Conservation (phyloP, 2,888 invertebrate species). For the Pristionchus maxplancki region DNA sequence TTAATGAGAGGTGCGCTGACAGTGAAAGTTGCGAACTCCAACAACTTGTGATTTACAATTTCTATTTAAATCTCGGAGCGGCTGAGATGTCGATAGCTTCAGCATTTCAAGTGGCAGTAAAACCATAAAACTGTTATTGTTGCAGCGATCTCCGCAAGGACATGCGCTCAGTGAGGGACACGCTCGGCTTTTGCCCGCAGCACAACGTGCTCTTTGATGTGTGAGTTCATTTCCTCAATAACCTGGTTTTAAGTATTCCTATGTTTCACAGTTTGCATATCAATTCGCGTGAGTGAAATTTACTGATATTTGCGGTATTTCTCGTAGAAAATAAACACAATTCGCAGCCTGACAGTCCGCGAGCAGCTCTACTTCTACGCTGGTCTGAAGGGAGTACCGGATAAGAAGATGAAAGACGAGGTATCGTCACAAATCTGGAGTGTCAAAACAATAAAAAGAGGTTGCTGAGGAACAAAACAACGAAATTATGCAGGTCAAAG, state of each 20-base stretch:
- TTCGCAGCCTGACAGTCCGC: conserved; percentile 83
- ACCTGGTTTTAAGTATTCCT: background rate
- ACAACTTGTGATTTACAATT: too few species aligned
- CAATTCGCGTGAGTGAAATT: background rate
- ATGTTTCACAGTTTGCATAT: background rate
- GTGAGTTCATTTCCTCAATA: conserved; percentile 70
- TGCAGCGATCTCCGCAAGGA: conserved; percentile 78
- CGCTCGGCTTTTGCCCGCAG: conserved; percentile 90
- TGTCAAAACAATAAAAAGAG: too few species aligned
- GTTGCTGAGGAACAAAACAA: too few species aligned
- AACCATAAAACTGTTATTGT: background rate
- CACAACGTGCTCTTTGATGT: conserved; percentile 86
- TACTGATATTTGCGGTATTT: background rate
- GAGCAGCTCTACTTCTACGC: conserved; percentile 85
- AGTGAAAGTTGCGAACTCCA: too few species aligned
- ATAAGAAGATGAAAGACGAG: conserved; percentile 84
- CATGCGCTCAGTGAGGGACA: conserved; percentile 84
- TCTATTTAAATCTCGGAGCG: too few species aligned
- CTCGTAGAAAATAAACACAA: background rate
- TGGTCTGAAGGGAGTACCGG: conserved; percentile 80
- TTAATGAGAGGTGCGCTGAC: too few species aligned
- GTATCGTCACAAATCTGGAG: background rate
- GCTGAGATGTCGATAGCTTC: too few species aligned
- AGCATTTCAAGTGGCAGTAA: background rate
- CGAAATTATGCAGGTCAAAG: conserved; percentile 53